A percentile compares a stretch with the other conserved stretches of the same genome.
Conservation (phyloP, 2,113 vertebrate genomes). For the Gallinago undulata region DNA sequence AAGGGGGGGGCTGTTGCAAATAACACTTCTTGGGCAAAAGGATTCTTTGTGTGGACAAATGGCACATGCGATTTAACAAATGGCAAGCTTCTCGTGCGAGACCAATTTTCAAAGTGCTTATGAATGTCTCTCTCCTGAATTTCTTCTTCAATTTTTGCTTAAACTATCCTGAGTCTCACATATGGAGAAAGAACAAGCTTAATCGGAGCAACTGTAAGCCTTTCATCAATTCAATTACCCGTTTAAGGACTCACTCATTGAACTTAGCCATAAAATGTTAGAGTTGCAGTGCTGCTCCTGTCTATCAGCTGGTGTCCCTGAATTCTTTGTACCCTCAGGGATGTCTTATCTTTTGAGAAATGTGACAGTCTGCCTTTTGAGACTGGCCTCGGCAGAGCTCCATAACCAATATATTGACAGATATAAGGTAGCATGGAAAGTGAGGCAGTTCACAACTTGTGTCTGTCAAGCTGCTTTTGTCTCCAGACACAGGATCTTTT, state of each 20-base stretch:
- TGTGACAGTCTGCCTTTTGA: conserved; percentile 41
- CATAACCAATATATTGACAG: conserved; percentile 38
- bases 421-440: neutral
- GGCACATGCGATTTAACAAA: neutral
- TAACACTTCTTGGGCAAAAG: neutral
- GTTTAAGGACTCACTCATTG: conserved; percentile 4
- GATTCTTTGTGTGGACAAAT: neutral
- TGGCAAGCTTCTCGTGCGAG: neutral
- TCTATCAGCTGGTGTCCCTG: conserved; percentile 30
- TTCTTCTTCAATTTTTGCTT: conserved; percentile 17
- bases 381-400: neutral
- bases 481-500: neutral
- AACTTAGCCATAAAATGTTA: conserved; percentile 48
- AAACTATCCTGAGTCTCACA: neutral
- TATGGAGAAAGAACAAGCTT: conserved; percentile 16
- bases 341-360: conserved; percentile 36
- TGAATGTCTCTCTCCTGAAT: neutral
- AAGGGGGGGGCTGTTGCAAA: neutral
- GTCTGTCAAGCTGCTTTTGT: neutral
- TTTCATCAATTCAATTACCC: conserved; percentile 56
- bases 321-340: conserved; percentile 34
- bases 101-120: neutral
- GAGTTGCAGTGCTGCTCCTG: neutral
- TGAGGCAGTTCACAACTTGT: neutral
- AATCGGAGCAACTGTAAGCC: neutral